Conservation (phyloP, 2,797 vertebrate genomes). For the Phrynocephalus guinanensis region DNA sequence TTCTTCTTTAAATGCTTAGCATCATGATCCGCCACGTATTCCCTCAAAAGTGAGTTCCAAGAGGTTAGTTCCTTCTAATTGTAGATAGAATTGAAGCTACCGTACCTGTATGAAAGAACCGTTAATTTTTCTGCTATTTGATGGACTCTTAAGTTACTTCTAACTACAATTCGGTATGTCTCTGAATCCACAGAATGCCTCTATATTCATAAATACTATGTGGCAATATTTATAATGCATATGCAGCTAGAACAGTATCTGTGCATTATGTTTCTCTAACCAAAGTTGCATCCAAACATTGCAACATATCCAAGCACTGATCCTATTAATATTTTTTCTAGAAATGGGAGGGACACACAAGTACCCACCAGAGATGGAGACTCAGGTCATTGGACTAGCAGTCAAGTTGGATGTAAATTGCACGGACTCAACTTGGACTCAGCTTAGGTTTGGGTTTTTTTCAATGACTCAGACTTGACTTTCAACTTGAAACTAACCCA, state of each 20-base stretch:
- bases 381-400: no score
- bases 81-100: not conserved
- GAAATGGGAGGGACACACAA: not conserved
- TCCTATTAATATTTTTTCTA: not conserved
- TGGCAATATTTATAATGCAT: not conserved
- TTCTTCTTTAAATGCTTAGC: not conserved
- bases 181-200: not conserved
- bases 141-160: not conserved
- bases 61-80: not conserved
- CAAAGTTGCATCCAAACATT: not conserved
- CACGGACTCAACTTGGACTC: no score
- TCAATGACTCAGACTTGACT: no score
- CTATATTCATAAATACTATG: not conserved
- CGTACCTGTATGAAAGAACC: not conserved
- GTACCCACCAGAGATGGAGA: not conserved
- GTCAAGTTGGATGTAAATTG: no score
- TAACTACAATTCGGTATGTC: not conserved
- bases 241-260: not conserved
- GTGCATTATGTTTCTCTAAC: not conserved
- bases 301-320: not conserved
- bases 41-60: not conserved
- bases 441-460: no score
- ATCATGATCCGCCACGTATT: not conserved
- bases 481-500: no score
- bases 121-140: not conserved